phyloP scores from a whole-genome alignment of 2,888 invertebrate species.

The Drosophila parthenogenetica region DNA sequence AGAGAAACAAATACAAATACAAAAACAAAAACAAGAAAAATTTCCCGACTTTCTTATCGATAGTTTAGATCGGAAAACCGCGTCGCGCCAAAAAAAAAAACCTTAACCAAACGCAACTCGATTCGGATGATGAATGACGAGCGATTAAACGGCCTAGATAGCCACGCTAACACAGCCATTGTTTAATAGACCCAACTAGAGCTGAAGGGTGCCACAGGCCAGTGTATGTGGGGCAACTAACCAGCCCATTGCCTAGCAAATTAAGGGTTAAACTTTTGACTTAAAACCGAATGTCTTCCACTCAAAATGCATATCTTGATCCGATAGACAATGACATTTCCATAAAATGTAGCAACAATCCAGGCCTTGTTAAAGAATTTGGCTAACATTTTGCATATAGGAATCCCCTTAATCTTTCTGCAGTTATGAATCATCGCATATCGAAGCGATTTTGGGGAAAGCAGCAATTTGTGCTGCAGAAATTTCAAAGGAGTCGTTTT shows the following conservation, averaged over 20 bases:
- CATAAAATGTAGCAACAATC: slow-evolving; percentile 20
- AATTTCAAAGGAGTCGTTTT: too few relatives aligned
- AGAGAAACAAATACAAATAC: neutral
- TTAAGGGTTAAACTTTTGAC: slow-evolving; percentile 50
- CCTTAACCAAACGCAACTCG: slow-evolving; percentile 64
- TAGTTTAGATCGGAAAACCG: slow-evolving; percentile 68
- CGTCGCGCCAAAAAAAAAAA: slow-evolving; percentile 46
- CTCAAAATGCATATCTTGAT: slow-evolving; percentile 22
- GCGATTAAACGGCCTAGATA: slow-evolving; percentile 72
- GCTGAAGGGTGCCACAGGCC: neutral
- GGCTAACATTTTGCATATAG: neutral
- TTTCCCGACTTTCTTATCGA: slow-evolving; percentile 72
- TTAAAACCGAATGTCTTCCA: slow-evolving; percentile 11
- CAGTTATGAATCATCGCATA: slow-evolving; percentile 1
- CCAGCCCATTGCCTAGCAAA: slow-evolving; percentile 24
- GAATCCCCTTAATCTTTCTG: neutral
- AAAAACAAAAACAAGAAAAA: too few relatives aligned
- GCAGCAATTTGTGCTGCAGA: neutral
- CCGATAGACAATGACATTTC: slow-evolving; percentile 34
- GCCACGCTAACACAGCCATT: slow-evolving; percentile 42
- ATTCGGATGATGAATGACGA: slow-evolving; percentile 80
- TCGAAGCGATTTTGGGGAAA: neutral
- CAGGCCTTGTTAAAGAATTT: neutral
- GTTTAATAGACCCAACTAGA: neutral
- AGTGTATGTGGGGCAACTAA: slow-evolving; percentile 5